Conservation (phyloP, 2,797 vertebrate genomes). For the Galago senegalensis region DNA sequence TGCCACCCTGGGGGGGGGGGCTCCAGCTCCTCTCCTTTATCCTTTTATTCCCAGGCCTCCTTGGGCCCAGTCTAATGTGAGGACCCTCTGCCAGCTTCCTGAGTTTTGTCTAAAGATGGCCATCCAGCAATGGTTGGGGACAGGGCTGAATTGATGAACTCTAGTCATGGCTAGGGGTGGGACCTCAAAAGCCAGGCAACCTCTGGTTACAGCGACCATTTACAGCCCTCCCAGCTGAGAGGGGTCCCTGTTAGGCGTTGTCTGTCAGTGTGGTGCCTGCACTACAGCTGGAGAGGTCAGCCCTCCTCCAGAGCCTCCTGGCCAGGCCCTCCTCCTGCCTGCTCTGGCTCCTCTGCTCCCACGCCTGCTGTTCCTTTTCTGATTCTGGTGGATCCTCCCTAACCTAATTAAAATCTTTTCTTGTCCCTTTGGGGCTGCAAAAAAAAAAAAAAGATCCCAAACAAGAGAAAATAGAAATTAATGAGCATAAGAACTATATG, state of each 20-base stretch:
- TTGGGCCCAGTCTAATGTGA: constrained; percentile 13
- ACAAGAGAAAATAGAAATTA: constrained; percentile 91
- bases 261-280: constrained; percentile 64
- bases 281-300: constrained; percentile 69
- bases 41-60: constrained; percentile 37
- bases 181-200: constrained; percentile 20
- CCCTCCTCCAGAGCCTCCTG: constrained; percentile 3
- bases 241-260: neutral
- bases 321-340: neutral
- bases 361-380: constrained; percentile 81
- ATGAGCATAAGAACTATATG: constrained; percentile 93
- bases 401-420: no score
- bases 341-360: constrained; percentile 80
- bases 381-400: neutral
- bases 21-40: constrained; percentile 43
- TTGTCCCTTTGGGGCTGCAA: no score
- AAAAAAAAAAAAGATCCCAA: constrained; percentile 86
- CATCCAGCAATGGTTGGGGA: constrained; percentile 20
- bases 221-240: neutral
- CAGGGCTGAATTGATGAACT: constrained; percentile 52
- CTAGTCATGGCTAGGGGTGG: constrained; percentile 68
- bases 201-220: neutral
- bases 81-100: constrained; percentile 53
- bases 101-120: constrained; percentile 56
- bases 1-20: neutral